Percentiles rank a stretch among this genome's conserved stretches.
These are phyloP conservation scores for Armadillidium nasatum DNA, from an alignment of 1,140 invertebrate genomes.

Conservation along the genomic window DNA sequence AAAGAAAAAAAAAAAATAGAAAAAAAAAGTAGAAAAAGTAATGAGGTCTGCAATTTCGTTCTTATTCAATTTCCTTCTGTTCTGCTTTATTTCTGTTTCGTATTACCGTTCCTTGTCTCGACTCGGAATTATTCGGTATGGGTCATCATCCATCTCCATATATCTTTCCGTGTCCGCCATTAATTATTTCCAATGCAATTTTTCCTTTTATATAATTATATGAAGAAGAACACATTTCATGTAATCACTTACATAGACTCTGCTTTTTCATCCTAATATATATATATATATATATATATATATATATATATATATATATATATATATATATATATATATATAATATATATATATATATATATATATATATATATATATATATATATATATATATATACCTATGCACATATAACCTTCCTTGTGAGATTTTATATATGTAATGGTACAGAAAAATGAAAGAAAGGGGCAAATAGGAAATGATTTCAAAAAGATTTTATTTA, in stretches of 20 bases:
- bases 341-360: conserved; percentile 17
- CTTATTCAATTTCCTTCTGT: too few species aligned
- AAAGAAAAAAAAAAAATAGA: too few species aligned
- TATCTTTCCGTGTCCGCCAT: not conserved
- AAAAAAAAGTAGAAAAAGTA: too few species aligned
- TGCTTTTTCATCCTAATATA: not conserved
- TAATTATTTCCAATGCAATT: not conserved
- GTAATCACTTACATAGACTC: not conserved
- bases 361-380: not conserved
- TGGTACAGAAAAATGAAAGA: too few species aligned
- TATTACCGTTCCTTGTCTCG: not conserved
- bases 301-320: conserved; percentile 14
- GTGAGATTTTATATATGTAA: too few species aligned
- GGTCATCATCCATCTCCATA: not conserved
- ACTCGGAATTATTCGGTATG: not conserved
- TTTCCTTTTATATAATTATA: conserved; percentile 2
- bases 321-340: conserved; percentile 16
- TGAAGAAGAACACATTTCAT: not conserved
- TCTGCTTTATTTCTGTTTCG: too few species aligned
- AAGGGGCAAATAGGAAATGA: too few species aligned
- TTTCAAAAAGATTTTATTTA: too few species aligned
- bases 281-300: not conserved
- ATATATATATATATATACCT: too few species aligned
- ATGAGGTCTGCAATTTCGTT: too few species aligned
- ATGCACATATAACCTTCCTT: too few species aligned